Evolutionary conservation across 2,888 invertebrate genomes (phyloP), one percentile per base, ranked within the genome.

Genomic region (Chromoteleia sp.): DNA sequence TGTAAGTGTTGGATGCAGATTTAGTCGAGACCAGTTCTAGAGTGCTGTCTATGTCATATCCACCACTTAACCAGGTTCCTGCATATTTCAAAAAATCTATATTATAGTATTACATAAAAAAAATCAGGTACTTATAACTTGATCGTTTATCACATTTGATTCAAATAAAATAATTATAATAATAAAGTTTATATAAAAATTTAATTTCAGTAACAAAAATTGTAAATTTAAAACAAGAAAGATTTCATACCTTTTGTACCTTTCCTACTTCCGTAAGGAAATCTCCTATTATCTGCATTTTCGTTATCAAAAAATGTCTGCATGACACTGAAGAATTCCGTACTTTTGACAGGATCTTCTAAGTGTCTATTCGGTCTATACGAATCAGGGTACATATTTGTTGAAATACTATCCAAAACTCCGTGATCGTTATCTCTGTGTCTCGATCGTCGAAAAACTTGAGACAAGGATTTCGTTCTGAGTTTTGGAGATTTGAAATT

Each of bases 31-130:
- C 77, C 17, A 82, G 29, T 19, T 82, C 81, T 17, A 82, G n/a
- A 5, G 81, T 82, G 14, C 77, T 77, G 43, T 82, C 81, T 33
- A 77, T 77, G 33, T 82, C 68, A 15, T 68, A 82, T 0, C 81
- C 81, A 58, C 81, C 74, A 56, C 77, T 77, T 25, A 82, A 45
- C 81, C 81, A 82, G 14, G 56, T 74, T 30, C 81, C 81, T 78
- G 25, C 5, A 67, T 6, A 29, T 29, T 54, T 21, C 29, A 12
- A 43, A 1, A 15, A 29, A 15, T 7, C 29, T 29, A 43, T 21
- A 43, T 25, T 25, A 25, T 25, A 25, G 3, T 4, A 25, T 25
- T 4, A 25, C 3, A 25, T 4, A 6, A 25, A 25, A 25, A 25
- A n/a, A n/a, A n/a, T n/a, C n/a, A n/a, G n/a, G n/a, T n/a, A n/a